phyloP scores from a whole-genome alignment of 1,140 invertebrate species.

The Aricia agestis region DNA sequence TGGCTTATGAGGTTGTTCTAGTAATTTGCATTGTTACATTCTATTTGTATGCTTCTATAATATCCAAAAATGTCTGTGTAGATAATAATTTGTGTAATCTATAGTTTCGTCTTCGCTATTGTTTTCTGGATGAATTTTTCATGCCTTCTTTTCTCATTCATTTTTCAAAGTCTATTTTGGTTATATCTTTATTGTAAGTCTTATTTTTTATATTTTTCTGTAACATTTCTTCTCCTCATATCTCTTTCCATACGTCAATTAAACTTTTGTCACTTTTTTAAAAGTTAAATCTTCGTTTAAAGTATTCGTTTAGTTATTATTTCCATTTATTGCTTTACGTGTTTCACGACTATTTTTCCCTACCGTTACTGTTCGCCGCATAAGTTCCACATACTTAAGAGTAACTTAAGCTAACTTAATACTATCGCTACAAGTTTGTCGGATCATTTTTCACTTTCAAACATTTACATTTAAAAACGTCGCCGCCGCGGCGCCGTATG shows the following conservation, averaged over 20 bases:
- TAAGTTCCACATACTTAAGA: not conserved
- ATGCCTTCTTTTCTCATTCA: too few relatives aligned
- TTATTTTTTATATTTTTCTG: too few relatives aligned
- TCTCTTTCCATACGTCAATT: too few relatives aligned
- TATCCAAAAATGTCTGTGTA: too few relatives aligned
- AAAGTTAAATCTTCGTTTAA: not conserved
- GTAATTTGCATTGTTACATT: too few relatives aligned
- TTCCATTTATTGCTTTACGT: not conserved
- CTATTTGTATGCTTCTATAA: too few relatives aligned
- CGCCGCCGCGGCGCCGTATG: too few relatives aligned
- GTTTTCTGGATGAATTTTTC: too few relatives aligned
- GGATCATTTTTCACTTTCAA: not conserved
- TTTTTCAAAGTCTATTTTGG: not conserved
- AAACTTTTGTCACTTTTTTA: too few relatives aligned
- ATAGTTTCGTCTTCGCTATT: too few relatives aligned
- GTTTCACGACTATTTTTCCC: conserved; percentile 2
- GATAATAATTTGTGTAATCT: too few relatives aligned
- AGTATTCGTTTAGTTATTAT: not conserved
- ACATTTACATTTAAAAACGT: not conserved
- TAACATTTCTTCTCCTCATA: too few relatives aligned
- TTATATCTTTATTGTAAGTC: not conserved
- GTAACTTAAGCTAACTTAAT: not conserved
- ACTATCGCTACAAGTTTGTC: not conserved
- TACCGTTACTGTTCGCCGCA: not conserved
- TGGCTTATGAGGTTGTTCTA: not conserved